Evolutionary conservation across 2,888 invertebrate species (phyloP).

Genomic region (Dryococelus australis): DNA sequence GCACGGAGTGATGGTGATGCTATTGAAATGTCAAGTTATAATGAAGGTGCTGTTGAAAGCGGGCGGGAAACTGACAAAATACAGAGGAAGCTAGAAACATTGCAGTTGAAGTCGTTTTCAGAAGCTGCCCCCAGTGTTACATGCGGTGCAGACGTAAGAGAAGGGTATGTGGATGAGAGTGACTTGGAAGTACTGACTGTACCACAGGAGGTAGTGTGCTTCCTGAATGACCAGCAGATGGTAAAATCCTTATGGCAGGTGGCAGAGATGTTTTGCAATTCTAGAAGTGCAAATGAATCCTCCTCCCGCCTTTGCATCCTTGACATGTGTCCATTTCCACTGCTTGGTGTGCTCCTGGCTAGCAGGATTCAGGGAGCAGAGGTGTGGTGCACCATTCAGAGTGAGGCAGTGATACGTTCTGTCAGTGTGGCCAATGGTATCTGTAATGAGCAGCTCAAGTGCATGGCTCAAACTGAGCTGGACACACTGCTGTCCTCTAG

Average conservation of each 20-base stretch:
- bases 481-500: conserved; percentile 51
- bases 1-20: not conserved
- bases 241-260: conserved; percentile 58
- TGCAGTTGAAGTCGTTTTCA: not conserved
- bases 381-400: conserved; percentile 49
- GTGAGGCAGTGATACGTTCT: conserved; percentile 57
- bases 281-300: conserved; percentile 45
- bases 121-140: not conserved
- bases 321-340: conserved; percentile 69
- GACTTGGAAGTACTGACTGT: conserved; percentile 39
- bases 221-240: conserved; percentile 63
- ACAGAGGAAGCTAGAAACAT: not conserved
- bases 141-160: too few species aligned
- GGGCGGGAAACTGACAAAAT: not conserved
- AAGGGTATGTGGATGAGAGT: conserved; percentile 51
- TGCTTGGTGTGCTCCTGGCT: conserved; percentile 67
- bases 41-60: not conserved
- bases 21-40: not conserved
- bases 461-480: conserved; percentile 55
- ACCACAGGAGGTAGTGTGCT: conserved; percentile 56
- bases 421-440: conserved; percentile 60
- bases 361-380: conserved; percentile 55
- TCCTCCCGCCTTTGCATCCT: conserved; percentile 56
- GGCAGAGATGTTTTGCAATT: conserved; percentile 58
- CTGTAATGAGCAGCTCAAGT: conserved; percentile 54